Conservation (phyloP, 53 echinoderm and acorn worm genomes). For the Arbacia lixula region DNA sequence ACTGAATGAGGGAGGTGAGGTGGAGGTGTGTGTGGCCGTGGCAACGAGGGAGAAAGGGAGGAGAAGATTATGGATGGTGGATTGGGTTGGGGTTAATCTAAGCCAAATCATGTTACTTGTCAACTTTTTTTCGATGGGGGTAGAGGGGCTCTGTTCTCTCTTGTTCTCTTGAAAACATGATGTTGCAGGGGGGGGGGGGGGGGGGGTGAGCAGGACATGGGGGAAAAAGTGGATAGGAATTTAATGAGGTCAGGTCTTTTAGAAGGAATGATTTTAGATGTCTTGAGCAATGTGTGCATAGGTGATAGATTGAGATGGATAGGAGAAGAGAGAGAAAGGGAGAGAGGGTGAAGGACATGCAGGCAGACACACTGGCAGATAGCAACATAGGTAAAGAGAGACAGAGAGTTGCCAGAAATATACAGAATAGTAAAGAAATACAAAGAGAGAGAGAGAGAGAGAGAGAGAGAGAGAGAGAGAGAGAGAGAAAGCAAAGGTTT, state of each 20-base stretch:
- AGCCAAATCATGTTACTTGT: background rate
- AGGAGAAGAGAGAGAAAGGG: too few species aligned
- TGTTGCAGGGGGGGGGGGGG: background rate
- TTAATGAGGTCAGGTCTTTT: too few species aligned
- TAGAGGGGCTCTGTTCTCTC: background rate
- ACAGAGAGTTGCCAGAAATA: background rate
- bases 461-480: background rate
- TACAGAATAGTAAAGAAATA: background rate
- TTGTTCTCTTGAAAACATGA: too few species aligned
- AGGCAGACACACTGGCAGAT: background rate
- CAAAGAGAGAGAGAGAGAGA: background rate
- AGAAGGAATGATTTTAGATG: too few species aligned
- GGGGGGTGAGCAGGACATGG: background rate
- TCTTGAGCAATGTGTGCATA: too few species aligned
- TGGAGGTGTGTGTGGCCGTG: conserved; percentile 28
- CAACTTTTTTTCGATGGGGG: background rate
- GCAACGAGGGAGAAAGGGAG: background rate
- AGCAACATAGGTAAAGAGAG: background rate
- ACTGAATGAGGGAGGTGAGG: too few species aligned
- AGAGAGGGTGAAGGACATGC: too few species aligned
- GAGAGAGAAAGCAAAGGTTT: background rate
- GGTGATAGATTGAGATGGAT: too few species aligned
- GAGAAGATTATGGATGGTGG: conserved; percentile 19
- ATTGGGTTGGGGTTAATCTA: conserved; percentile 25
- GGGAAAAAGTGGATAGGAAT: background rate